Evolutionary conservation across 2,888 invertebrate genomes (phyloP).

Genomic region (Electrophaes corylata): DNA sequence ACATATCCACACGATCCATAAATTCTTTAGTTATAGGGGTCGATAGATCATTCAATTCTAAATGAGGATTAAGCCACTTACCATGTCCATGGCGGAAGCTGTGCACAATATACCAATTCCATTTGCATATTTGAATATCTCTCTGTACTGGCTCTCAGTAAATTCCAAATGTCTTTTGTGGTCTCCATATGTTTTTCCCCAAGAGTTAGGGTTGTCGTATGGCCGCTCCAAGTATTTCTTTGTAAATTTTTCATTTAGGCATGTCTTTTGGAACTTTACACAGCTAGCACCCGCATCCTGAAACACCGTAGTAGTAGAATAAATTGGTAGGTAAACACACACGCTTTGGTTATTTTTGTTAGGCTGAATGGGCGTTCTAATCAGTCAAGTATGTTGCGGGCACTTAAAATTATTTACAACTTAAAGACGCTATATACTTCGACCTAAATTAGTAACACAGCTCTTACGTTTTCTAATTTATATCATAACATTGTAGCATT

Average conservation of each 20-base stretch:
- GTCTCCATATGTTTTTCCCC: conserved; percentile 91
- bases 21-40: no score
- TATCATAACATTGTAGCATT: no score
- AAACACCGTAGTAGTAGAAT: conserved; percentile 40
- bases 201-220: conserved; percentile 87
- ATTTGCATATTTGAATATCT: conserved; percentile 86
- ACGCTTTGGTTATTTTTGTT: not conserved
- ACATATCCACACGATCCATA: no score
- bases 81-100: conserved; percentile 93
- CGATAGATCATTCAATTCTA: no score
- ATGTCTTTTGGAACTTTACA: conserved; percentile 93
- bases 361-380: not conserved
- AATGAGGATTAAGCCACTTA: conserved; percentile 54
- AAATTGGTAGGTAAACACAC: not conserved
- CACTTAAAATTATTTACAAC: not conserved
- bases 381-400: not conserved
- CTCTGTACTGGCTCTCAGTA: conserved; percentile 85
- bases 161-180: conserved; percentile 91
- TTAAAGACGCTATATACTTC: no score
- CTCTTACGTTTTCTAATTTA: no score
- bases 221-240: conserved; percentile 85
- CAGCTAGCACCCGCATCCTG: conserved; percentile 91
- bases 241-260: conserved; percentile 89
- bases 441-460: no score
- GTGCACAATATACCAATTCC: conserved; percentile 87